A percentile compares a stretch with the other conserved stretches of the same genome.
Conservation (phyloP, 2,888 invertebrate species). For the Calameuta pallipes region DNA sequence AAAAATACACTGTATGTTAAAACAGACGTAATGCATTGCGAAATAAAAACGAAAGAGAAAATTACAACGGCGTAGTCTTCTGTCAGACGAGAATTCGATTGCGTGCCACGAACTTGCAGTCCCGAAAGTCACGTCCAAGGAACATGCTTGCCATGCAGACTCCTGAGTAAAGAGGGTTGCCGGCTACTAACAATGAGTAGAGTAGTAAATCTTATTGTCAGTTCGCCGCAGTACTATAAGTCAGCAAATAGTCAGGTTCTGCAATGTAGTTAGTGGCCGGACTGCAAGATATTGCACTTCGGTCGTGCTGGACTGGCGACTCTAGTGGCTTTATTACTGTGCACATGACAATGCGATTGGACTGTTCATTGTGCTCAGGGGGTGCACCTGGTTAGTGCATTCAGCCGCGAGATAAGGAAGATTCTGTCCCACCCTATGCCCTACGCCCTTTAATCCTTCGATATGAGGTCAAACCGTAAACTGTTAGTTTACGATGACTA, state of each 20-base stretch:
- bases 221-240: slow-evolving; percentile 14
- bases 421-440: too few species aligned
- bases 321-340: neutral
- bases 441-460: too few species aligned
- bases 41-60: too few species aligned
- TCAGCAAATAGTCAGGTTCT: slow-evolving; percentile 19
- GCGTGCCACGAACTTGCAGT: neutral
- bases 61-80: too few species aligned
- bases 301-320: neutral
- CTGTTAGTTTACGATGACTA: too few species aligned
- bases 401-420: too few species aligned
- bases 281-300: slow-evolving; percentile 4
- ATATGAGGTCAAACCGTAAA: too few species aligned
- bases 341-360: slow-evolving; percentile 8
- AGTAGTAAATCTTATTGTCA: neutral
- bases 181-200: slow-evolving; percentile 6
- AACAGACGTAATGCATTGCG: too few species aligned
- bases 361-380: neutral
- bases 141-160: neutral
- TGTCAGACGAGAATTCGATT: neutral
- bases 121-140: neutral
- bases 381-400: too few species aligned
- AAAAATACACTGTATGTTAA: too few species aligned
- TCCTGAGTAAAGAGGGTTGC: neutral
- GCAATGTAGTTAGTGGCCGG: neutral